Base-by-base conservation (phyloP, 2,888 invertebrate species). In the Pseudoips prasinana region DNA sequence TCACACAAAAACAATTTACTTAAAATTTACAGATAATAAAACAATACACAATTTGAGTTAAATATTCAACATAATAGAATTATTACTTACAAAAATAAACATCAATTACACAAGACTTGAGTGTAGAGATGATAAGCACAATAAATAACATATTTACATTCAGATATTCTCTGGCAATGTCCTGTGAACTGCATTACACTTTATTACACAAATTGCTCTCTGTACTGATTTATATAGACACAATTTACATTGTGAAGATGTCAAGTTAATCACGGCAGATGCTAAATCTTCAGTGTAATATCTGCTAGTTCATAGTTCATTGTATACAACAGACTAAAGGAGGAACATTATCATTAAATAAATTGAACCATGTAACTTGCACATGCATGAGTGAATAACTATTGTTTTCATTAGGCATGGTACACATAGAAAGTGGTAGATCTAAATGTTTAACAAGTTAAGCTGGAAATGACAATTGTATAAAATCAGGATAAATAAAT, bases 11-110 rank as follows among this genome's bases (percentile, higher is more conserved):
- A 86, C 84, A 79, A 74, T 68, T 73, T 63, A 69, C 76, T 81
- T 83, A 86, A 76, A 87, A 81, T 84, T 82, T 83, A 84, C 75
- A 85, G 67, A 74, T 75, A 80, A 75, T 77, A 81, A 76, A 82
- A 64, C 70, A 71, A 78, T 81, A 79, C 72, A 78, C 71, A 73
- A 71, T 72, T 73, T 39, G 34, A 71, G 70, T 77, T 80, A 79
- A 79, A 80, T 80, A 78, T 68, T 78, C 72, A 86, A 86, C 82
- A 75, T 77, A 82, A 81, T 77, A 83, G 55, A 82, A 50, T 70
- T 81, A 76, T 76, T 68, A 75, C 75, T 78, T 80, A 81, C 60
- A 72, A 65, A 50, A 78, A 72, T 73, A 72, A 82, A 81, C 69
- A 68, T 72, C 40, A 70, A 65, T 62, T 71, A 74, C 71, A 75